Evolutionary conservation across 2,888 invertebrate species (phyloP).

Genomic region (Drosophila niveifrons): DNA sequence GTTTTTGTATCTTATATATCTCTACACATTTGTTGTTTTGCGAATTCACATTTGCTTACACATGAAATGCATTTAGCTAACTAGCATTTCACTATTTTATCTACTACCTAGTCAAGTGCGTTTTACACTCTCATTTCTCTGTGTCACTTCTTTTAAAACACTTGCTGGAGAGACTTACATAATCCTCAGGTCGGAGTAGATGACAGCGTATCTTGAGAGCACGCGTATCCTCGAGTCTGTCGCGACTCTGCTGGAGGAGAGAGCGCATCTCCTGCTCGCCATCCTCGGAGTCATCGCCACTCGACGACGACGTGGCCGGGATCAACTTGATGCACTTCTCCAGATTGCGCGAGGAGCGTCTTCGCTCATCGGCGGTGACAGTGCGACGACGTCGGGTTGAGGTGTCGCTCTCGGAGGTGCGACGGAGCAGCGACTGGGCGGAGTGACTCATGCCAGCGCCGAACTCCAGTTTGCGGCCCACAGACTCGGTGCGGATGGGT

Average conservation of each 20-base stretch:
- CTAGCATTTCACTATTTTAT: neutral
- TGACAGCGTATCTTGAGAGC: slow-evolving; percentile 85
- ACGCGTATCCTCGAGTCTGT: slow-evolving; percentile 84
- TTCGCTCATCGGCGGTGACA: slow-evolving; percentile 81
- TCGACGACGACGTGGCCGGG: slow-evolving; percentile 84
- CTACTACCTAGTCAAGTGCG: neutral
- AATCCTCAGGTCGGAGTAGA: slow-evolving; percentile 85
- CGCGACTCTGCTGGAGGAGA: slow-evolving; percentile 83
- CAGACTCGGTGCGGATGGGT: slow-evolving; percentile 61
- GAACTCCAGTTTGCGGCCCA: slow-evolving; percentile 84
- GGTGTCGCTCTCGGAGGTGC: slow-evolving; percentile 85
- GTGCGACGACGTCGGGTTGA: slow-evolving; percentile 84
- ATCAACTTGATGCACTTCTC: slow-evolving; percentile 84
- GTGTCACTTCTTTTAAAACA: neutral
- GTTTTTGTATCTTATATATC: no score
- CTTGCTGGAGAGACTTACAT: slow-evolving; percentile 78
- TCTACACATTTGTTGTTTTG: no score
- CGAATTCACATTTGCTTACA: no score
- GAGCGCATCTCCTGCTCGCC: slow-evolving; percentile 85
- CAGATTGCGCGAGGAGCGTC: slow-evolving; percentile 84
- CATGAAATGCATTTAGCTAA: no score
- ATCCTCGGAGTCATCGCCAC: slow-evolving; percentile 83
- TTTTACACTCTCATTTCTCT: no score
- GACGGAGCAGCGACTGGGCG: slow-evolving; percentile 82
- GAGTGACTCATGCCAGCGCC: slow-evolving; percentile 82